phyloP scores from a whole-genome alignment of 2,113 vertebrate genomes.

The Motacilla alba region DNA sequence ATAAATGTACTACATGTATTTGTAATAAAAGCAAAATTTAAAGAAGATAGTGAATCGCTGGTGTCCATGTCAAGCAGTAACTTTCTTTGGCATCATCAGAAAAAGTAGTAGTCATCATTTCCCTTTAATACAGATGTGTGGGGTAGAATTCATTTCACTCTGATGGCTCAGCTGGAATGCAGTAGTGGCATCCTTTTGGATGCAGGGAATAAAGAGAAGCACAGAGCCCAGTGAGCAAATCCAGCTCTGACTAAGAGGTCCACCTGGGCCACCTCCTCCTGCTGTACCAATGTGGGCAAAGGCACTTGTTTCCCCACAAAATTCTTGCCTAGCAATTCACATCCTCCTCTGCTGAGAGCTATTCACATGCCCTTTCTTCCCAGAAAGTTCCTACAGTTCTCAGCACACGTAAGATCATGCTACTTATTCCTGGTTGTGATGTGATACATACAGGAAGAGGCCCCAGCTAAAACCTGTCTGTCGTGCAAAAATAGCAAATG shows the following conservation, averaged over 20 bases:
- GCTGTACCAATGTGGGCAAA: fast-evolving
- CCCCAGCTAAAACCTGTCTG: neutral
- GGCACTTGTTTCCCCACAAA: fast-evolving
- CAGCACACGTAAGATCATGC: neutral
- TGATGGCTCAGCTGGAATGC: neutral
- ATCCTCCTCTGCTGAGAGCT: neutral
- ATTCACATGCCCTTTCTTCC: neutral
- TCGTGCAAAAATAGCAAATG: neutral
- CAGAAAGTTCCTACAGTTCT: neutral
- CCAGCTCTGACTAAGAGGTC: fast-evolving
- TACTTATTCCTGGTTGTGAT: neutral
- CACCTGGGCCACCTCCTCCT: neutral
- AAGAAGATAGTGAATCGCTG: neutral
- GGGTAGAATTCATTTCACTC: neutral
- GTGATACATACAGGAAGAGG: neutral
- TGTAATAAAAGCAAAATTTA: conserved; percentile 48
- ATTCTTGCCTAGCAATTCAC: neutral
- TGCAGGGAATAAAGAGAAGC: neutral
- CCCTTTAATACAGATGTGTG: neutral
- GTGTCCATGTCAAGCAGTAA: neutral
- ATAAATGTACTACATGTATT: neutral
- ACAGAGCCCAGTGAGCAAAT: fast-evolving
- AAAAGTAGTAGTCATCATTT: neutral
- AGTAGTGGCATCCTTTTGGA: neutral
- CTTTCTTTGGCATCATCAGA: neutral